Percentiles rank a stretch among this genome's conserved stretches.
Conservation (phyloP, 2,888 invertebrate genomes). For the Drosophila eohydei region DNA sequence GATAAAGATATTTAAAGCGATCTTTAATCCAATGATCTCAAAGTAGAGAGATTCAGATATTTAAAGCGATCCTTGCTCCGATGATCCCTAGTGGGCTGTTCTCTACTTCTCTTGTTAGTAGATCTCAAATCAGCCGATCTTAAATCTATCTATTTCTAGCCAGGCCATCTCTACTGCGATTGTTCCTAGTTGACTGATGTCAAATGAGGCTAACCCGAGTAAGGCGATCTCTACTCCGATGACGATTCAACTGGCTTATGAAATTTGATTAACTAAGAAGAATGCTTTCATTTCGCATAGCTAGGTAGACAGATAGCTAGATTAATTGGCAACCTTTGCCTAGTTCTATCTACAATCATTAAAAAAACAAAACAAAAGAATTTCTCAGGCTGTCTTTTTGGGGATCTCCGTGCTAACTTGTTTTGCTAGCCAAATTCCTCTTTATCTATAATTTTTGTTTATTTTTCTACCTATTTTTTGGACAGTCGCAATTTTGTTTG, state of each 20-base stretch:
- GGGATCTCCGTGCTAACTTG: conserved; percentile 29
- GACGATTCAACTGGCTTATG: background rate
- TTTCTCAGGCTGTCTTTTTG: conserved; percentile 26
- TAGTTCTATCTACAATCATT: background rate
- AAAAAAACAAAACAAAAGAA: conserved; percentile 5
- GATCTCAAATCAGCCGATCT: background rate
- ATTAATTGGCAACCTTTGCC: conserved; percentile 1
- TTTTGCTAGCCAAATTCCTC: conserved; percentile 18
- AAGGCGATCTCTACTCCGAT: background rate
- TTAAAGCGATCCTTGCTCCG: background rate
- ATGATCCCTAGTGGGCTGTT: no score
- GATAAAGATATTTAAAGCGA: background rate
- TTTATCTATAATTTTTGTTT: conserved; percentile 9
- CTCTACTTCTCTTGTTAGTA: no score
- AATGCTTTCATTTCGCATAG: background rate
- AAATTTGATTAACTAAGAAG: background rate
- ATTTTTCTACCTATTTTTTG: conserved; percentile 10
- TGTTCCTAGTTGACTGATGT: background rate
- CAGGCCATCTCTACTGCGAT: background rate
- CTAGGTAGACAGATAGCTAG: background rate
- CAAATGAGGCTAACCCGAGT: background rate
- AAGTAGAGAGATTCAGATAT: background rate
- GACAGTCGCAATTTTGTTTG: conserved; percentile 51
- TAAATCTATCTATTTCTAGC: background rate
- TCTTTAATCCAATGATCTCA: background rate